Evolutionary conservation across 2,888 invertebrate genomes (phyloP).

Genomic region (Cryptocheilus praepositus): DNA sequence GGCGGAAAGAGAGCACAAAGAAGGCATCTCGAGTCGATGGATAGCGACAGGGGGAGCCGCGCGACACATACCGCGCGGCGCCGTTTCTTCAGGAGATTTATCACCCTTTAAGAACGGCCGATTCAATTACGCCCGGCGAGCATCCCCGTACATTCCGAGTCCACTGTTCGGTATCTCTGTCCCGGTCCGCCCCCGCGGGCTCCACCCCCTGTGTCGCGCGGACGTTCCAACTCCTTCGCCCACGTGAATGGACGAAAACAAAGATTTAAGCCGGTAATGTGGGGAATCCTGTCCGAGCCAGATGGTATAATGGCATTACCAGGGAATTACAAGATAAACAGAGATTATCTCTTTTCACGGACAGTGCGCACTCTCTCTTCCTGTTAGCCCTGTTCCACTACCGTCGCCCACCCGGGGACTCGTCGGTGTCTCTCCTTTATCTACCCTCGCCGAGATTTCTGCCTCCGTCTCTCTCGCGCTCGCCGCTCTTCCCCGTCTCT

Average conservation of each 20-base stretch:
- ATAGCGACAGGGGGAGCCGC: slow-evolving; percentile 34
- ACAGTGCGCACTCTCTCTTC: slow-evolving; percentile 26
- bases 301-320: slow-evolving; percentile 61
- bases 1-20: slow-evolving; percentile 12
- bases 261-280: slow-evolving; percentile 62
- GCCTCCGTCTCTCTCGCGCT: background rate
- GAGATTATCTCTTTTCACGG: slow-evolving; percentile 62
- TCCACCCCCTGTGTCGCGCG: background rate
- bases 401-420: slow-evolving; percentile 24
- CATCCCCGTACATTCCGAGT: slow-evolving; percentile 33
- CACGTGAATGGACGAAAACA: slow-evolving; percentile 47
- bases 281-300: slow-evolving; percentile 44
- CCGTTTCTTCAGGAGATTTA: slow-evolving; percentile 45
- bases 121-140: slow-evolving; percentile 53
- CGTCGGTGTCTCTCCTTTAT: slow-evolving; percentile 20
- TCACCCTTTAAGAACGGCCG: slow-evolving; percentile 50
- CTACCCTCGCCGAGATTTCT: background rate
- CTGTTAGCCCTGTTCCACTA: slow-evolving; percentile 19
- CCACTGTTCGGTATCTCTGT: background rate
- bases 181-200: background rate
- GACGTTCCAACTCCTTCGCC: background rate
- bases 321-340: slow-evolving; percentile 65
- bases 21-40: slow-evolving; percentile 37
- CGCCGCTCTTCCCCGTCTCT: background rate
- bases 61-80: slow-evolving; percentile 26